Evolutionary conservation across 2,113 vertebrate genomes (phyloP).

Genomic region (Thymallus thymallus): DNA sequence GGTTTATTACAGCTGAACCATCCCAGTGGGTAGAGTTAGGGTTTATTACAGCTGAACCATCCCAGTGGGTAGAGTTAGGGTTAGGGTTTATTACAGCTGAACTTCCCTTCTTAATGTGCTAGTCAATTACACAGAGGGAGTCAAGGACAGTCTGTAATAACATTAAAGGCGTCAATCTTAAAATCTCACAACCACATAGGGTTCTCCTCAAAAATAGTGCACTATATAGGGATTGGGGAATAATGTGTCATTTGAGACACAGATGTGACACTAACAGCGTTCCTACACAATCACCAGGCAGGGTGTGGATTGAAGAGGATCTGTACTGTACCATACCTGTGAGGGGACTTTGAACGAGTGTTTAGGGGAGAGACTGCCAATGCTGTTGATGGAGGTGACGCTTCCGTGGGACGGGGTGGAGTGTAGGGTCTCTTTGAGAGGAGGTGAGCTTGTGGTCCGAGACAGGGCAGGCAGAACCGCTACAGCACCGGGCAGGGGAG

Average conservation of each 20-base stretch:
- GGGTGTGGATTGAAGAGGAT: not conserved
- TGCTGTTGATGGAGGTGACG: slow-evolving; percentile 72
- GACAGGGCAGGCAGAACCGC: slow-evolving; percentile 82
- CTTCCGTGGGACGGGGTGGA: slow-evolving; percentile 79
- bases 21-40: too few species aligned
- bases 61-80: too few species aligned
- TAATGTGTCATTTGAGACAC: too few species aligned
- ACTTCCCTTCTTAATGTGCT: too few species aligned
- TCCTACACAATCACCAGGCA: not conserved
- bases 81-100: too few species aligned
- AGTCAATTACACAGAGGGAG: too few species aligned
- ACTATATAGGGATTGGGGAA: not conserved
- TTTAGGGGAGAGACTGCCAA: slow-evolving; percentile 83
- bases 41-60: too few species aligned
- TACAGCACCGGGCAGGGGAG: slow-evolving; percentile 84
- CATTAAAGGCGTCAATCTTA: too few species aligned
- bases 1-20: too few species aligned
- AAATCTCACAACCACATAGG: too few species aligned
- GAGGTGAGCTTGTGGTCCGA: slow-evolving; percentile 68
- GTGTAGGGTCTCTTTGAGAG: slow-evolving; percentile 81
- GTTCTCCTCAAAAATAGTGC: not conserved
- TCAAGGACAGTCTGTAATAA: too few species aligned
- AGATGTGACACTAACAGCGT: too few species aligned
- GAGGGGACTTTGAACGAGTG: slow-evolving; percentile 76
- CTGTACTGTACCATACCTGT: slow-evolving; percentile 67